A percentile compares a stretch with the other conserved stretches of the same genome.
Conservation (phyloP, 2,888 invertebrate species). For the Fragum fragum region DNA sequence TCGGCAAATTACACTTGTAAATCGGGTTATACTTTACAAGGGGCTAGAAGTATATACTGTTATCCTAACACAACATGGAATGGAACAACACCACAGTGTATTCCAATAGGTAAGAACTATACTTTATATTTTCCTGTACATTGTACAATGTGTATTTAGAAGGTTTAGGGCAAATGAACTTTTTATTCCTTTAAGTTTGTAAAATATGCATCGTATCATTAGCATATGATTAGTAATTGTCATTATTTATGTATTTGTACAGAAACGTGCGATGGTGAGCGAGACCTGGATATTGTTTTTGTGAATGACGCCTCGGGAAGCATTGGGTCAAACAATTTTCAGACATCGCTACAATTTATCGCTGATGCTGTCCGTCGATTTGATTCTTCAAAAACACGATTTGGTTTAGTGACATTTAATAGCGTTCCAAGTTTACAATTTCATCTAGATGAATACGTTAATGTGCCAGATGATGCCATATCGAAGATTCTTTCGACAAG, state of each 20-base stretch:
- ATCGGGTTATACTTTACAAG: neutral
- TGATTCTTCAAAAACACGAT: conserved; percentile 5
- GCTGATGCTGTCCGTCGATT: neutral
- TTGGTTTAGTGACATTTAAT: conserved; percentile 7
- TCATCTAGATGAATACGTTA: neutral
- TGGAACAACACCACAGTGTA: conserved; percentile 7
- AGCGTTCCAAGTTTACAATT: neutral
- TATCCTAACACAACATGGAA: neutral
- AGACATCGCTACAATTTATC: neutral
- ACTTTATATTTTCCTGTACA: too few species aligned
- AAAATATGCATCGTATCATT: too few species aligned
- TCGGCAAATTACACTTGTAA: neutral
- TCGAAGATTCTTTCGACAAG: neutral
- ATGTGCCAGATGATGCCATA: neutral
- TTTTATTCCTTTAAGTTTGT: too few species aligned
- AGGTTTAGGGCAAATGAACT: too few species aligned
- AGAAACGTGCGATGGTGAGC: neutral
- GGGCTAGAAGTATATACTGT: neutral
- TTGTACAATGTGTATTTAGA: too few species aligned
- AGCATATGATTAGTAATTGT: too few species aligned
- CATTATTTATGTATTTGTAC: too few species aligned
- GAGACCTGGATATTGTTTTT: neutral
- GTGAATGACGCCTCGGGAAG: neutral
- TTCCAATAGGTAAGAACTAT: neutral
- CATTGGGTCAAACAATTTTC: neutral